Percentiles rank a stretch among this genome's conserved stretches.
These are phyloP conservation scores for Spilogale gracilis DNA, from an alignment of 2,113 vertebrate genomes.

Conservation along the genomic window DNA sequence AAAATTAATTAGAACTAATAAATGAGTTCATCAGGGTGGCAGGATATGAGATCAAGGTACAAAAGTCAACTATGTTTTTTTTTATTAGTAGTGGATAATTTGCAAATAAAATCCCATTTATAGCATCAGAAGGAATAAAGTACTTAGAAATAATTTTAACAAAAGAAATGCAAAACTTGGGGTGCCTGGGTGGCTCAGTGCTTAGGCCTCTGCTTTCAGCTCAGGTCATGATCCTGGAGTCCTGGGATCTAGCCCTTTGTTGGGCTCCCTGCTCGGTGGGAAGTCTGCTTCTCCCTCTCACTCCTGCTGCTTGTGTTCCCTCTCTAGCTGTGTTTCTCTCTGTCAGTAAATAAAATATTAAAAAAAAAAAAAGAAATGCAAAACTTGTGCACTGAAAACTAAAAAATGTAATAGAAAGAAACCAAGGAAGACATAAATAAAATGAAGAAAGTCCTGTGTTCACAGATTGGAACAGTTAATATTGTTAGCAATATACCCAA, in stretches of 20 bases:
- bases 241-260: no score
- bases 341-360: no score
- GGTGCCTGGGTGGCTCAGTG: no score
- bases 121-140: constrained; percentile 1
- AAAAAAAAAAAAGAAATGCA: not conserved
- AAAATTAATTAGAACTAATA: not conserved
- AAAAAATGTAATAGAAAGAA: not conserved
- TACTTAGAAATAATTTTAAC: not conserved
- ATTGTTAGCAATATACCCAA: not conserved
- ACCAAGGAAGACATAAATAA: not conserved
- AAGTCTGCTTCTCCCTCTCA: no score
- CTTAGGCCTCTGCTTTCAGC: no score
- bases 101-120: constrained; percentile 8
- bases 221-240: no score
- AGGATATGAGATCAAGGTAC: not conserved
- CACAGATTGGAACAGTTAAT: not conserved
- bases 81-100: not conserved
- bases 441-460: not conserved
- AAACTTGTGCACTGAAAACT: not conserved
- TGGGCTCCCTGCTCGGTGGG: no score
- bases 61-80: constrained; percentile 52
- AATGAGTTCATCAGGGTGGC: not conserved
- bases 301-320: no score
- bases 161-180: not conserved
- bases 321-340: no score